Evolutionary conservation across 2,888 invertebrate genomes (phyloP), one percentile per base, ranked within the genome.

Genomic region (Rhimphoctona megacephalus): DNA sequence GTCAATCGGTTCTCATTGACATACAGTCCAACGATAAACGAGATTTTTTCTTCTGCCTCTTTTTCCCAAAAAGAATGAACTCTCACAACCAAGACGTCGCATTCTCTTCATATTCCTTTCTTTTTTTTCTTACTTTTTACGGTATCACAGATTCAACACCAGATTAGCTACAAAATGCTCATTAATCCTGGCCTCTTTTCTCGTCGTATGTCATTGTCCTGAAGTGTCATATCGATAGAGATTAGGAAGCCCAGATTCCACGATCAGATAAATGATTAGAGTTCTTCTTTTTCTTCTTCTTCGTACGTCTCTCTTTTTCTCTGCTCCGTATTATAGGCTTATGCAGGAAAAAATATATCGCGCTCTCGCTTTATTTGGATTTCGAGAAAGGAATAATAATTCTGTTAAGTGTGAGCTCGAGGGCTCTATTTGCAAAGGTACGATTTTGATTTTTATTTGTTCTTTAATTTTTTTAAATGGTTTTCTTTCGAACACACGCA

Each of bases 1-100:
- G 67, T 64, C 61, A 30, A 64, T 72, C 46, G 72, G 36, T 25
- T 70, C 33, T 85, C 76, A 61, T 54, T 81, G 54, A 25, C 81
- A 25, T 76, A 77, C 72, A 39, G 64, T 39, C 67, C 19, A 79
- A 79, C 61, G 79, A 85, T 85, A 77, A 73, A 78, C 43, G 22
- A 66, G 22, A 30, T 30, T 49, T n/a, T 43, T 77, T 25, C 49
- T 82, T 73, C 67, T 78, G 57, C 57, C 43, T 69, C 39, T 54
- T 57, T 52, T 57, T 74, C 22, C 19, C 43, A 19, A 70, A 49
- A 17, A 30, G 30, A 25, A 25, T 49, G 25, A 43, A 9, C 1
- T 61, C 33, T 25, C 25, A 43, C 57, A 25, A 36, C 1, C 25
- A 22, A 39, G 0, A 1, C n/a, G 36, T 66, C 33, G 14, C 66